Evolutionary conservation across 1,140 invertebrate species (phyloP).

Genomic region (Hylaeus anthracinus): DNA sequence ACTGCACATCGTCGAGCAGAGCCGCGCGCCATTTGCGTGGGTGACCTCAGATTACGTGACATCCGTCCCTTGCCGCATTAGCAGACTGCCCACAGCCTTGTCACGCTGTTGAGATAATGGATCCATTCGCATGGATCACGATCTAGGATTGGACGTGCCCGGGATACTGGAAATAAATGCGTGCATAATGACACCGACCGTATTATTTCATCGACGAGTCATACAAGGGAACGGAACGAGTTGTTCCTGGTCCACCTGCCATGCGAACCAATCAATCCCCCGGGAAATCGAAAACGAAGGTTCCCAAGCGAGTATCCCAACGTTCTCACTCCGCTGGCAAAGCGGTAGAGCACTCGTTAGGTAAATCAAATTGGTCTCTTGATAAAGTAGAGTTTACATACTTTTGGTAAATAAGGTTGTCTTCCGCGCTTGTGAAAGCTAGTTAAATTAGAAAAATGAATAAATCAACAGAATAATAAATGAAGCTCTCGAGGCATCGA

Average conservation of each 20-base stretch:
- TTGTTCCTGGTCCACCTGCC: conserved; percentile 57
- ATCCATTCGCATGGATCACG: conserved; percentile 79
- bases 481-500: too few species aligned
- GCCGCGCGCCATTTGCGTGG: conserved; percentile 71
- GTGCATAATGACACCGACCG: conserved; percentile 70
- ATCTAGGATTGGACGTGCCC: conserved; percentile 74
- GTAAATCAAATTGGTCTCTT: too few species aligned
- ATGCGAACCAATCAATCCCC: conserved; percentile 23
- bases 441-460: too few species aligned
- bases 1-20: conserved; percentile 23
- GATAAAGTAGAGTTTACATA: too few species aligned
- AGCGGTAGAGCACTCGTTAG: too few species aligned
- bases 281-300: conserved; percentile 9
- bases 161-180: conserved; percentile 77
- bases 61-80: conserved; percentile 79
- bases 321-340: neutral
- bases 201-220: conserved; percentile 64
- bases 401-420: too few species aligned
- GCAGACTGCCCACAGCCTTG: conserved; percentile 78
- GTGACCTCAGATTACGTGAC: conserved; percentile 80
- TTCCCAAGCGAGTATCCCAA: neutral
- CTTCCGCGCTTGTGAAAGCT: too few species aligned
- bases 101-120: conserved; percentile 79
- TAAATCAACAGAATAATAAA: too few species aligned
- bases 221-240: conserved; percentile 37